A percentile compares a stretch with the other conserved stretches of the same genome.
These are phyloP conservation scores for Notolepis coatsorum DNA, from an alignment of 2,797 vertebrate species.

Conservation along the genomic window DNA sequence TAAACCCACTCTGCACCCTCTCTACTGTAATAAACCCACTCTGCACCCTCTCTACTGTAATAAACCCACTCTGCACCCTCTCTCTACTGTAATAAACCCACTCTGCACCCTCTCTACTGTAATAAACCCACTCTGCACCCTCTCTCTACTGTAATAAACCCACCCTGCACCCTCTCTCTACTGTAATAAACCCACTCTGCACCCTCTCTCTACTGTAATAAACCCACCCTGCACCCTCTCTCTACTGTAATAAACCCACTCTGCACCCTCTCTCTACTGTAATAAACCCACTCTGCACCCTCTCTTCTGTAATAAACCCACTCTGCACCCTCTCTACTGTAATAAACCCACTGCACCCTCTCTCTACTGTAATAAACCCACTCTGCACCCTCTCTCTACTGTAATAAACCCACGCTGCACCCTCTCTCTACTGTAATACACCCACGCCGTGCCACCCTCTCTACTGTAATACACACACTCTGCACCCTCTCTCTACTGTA, in stretches of 20 bases:
- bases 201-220: conserved; percentile 78
- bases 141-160: conserved; percentile 80
- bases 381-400: conserved; percentile 71
- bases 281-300: conserved; percentile 76
- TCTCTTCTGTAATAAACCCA: conserved; percentile 78
- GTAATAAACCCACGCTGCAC: conserved; percentile 79
- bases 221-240: conserved; percentile 67
- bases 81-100: conserved; percentile 78
- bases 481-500: conserved; percentile 76
- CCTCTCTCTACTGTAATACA: conserved; percentile 79
- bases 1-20: conserved; percentile 71
- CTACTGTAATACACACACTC: conserved; percentile 79
- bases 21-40: conserved; percentile 78
- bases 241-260: conserved; percentile 79
- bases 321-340: conserved; percentile 73
- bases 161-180: conserved; percentile 64
- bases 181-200: conserved; percentile 79
- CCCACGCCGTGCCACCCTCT: conserved; percentile 61
- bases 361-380: conserved; percentile 78
- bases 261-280: conserved; percentile 74
- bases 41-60: conserved; percentile 77
- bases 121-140: conserved; percentile 77
- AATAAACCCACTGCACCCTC: conserved; percentile 71
- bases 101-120: conserved; percentile 73
- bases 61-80: conserved; percentile 73